Conservation (phyloP, 2,113 vertebrate genomes). For the Lathamus discolor region DNA sequence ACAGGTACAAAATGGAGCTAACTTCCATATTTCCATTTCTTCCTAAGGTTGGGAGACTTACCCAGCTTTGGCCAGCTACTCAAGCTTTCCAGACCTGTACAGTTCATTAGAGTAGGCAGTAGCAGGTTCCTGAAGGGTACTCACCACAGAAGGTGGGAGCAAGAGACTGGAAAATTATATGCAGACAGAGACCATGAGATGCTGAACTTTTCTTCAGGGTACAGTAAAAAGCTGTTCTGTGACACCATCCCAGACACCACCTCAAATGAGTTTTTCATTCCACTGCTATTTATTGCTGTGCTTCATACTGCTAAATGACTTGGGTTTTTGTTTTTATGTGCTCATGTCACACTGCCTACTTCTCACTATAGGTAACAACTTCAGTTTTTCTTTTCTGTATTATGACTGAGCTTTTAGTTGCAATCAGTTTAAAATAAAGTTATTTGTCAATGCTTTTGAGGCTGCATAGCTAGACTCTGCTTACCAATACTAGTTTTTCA, state of each 20-base stretch:
- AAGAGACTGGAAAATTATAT: not conserved
- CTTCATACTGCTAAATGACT: not conserved
- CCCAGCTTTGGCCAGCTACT: not conserved
- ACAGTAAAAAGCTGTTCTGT: not conserved
- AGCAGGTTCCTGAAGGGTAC: accelerated
- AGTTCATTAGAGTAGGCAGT: not conserved
- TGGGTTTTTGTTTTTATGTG: not conserved
- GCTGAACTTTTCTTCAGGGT: not conserved
- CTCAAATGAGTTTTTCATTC: not conserved
- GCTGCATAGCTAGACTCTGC: not conserved
- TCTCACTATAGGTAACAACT: not conserved
- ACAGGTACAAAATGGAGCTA: not conserved
- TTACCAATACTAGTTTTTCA: not conserved
- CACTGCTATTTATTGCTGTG: not conserved
- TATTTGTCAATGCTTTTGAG: not conserved
- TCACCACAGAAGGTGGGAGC: not conserved
- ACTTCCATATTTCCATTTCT: not conserved
- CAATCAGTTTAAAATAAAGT: not conserved
- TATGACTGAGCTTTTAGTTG: not conserved
- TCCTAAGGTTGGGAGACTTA: not conserved
- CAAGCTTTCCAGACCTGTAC: not conserved
- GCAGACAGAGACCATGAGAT: not conserved
- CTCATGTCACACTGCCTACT: accelerated
- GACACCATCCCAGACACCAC: not conserved
- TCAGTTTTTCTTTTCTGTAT: not conserved